Evolutionary conservation across 92 coral and sea anemone genomes (phyloP), one percentile per base, ranked within the genome.

Genomic region (Phenganax stokvisi): DNA sequence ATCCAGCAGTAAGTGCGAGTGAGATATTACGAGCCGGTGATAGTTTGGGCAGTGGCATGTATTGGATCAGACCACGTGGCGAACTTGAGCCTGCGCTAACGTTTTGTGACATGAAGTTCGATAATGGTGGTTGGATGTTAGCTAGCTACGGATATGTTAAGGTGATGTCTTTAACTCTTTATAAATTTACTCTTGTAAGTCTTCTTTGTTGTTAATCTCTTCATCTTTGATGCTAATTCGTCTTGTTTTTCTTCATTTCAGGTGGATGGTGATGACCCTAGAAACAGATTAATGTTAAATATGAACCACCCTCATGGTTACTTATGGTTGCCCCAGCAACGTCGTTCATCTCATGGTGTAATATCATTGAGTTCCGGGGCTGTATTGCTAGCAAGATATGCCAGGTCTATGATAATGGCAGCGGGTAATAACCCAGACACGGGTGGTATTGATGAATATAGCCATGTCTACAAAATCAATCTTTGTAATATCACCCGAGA

Each of bases 51-150:
- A 92, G 92, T 87, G 96, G 96, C 59, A 80, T 92, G 87, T 92
- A 92, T 85, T 92, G 97, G 97, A 92, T 92, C 86, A 88, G 90
- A 86, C 96, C 97, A 54, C 92, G 85, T 1, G 96, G 92, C 8
- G 97, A 92, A 63, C 67, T 84, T 28, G 57, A 68, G 20, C 70
- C 97, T 15, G 92, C 97, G 10, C 84, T 84, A 61, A 92, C 97
- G 9, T 91, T 85, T 85, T 90, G 97, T 70, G 97, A 92, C 69
- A 92, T 92, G 97, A 81, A 54, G 10, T 91, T 76, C 64, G 87
- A 82, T 10, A 88, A 86, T 16, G 92, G 92, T 47, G 97, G 91
- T 6, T 92, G 97, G 97, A 92, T 92, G 97, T 82, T 92, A 75
- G 93, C 97, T 58, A 91, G 97, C 83, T 91, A 91, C 72, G 97